phyloP scores from a whole-genome alignment of 1,140 invertebrate species.

The Drosophila albomicans region DNA sequence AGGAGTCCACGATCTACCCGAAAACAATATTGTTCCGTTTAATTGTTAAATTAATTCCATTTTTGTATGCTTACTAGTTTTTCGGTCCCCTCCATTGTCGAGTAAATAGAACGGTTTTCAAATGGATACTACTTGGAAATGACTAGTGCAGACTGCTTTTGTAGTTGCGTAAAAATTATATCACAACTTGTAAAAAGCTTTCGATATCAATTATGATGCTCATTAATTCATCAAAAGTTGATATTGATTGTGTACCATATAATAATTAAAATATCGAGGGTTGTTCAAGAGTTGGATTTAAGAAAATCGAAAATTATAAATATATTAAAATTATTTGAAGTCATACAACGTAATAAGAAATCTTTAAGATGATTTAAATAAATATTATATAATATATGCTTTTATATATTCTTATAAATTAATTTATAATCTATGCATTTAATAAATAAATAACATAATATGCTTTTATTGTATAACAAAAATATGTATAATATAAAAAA shows the following conservation, averaged over 20 bases:
- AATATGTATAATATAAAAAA: no score
- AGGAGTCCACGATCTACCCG: background rate
- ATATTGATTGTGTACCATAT: background rate
- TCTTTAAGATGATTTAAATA: no score
- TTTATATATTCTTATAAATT: no score
- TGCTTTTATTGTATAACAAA: no score
- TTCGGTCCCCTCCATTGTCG: slow-evolving; percentile 23
- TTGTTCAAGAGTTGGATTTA: background rate
- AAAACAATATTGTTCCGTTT: background rate
- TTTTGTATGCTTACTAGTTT: slow-evolving; percentile 14
- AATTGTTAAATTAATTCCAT: background rate
- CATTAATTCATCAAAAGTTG: background rate
- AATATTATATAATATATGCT: no score
- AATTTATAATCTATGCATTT: no score
- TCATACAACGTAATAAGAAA: no score
- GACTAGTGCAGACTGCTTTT: background rate
- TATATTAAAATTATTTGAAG: no score
- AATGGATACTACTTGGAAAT: background rate
- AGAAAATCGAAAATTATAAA: no score
- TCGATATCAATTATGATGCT: slow-evolving; percentile 11
- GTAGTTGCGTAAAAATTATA: background rate
- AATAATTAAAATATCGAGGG: background rate
- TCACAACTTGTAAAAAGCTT: background rate
- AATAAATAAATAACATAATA: no score
- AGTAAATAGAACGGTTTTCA: background rate